A percentile compares a stretch with the other conserved stretches of the same genome.
These are phyloP conservation scores for Melanotaenia duboulayi DNA, from an alignment of 2,113 vertebrate genomes.

Conservation along the genomic window DNA sequence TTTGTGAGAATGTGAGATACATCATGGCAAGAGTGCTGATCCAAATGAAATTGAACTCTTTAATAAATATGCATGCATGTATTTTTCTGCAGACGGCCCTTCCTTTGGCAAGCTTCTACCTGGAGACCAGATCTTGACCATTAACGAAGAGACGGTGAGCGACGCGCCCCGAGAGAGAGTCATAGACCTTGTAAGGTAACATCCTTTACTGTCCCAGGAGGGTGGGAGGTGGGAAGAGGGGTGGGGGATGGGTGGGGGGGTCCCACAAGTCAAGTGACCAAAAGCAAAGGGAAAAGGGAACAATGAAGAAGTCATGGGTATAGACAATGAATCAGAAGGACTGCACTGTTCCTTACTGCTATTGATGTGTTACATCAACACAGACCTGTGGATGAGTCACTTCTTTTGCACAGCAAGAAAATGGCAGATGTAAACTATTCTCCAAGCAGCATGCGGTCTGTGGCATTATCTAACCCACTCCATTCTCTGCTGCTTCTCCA, in stretches of 20 bases:
- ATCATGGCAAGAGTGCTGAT: neutral
- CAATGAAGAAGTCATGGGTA: constrained; percentile 25
- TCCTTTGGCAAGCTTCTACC: constrained; percentile 95
- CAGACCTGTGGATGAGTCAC: constrained; percentile 65
- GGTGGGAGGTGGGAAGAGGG: constrained; percentile 28
- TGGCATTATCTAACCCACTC: constrained; percentile 70
- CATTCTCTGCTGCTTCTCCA: constrained; percentile 77
- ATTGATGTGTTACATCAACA: constrained; percentile 52
- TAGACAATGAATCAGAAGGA: constrained; percentile 43
- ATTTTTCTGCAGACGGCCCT: constrained; percentile 87
- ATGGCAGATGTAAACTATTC: constrained; percentile 57
- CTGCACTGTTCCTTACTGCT: constrained; percentile 39
- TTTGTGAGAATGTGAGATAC: neutral
- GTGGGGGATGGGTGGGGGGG: no score
- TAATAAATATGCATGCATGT: constrained; percentile 10
- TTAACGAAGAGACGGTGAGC: constrained; percentile 95
- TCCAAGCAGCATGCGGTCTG: constrained; percentile 47
- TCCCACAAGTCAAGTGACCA: constrained; percentile 20
- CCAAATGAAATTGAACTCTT: constrained; percentile 2
- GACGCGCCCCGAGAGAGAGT: constrained; percentile 94
- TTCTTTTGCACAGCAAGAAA: constrained; percentile 53
- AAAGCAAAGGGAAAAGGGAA: constrained; percentile 18
- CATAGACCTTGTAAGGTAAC: constrained; percentile 98
- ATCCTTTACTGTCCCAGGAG: constrained; percentile 84
- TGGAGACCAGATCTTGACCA: constrained; percentile 97